Evolutionary conservation across 2,888 invertebrate genomes (phyloP).

Genomic region (Nysson spinosus): DNA sequence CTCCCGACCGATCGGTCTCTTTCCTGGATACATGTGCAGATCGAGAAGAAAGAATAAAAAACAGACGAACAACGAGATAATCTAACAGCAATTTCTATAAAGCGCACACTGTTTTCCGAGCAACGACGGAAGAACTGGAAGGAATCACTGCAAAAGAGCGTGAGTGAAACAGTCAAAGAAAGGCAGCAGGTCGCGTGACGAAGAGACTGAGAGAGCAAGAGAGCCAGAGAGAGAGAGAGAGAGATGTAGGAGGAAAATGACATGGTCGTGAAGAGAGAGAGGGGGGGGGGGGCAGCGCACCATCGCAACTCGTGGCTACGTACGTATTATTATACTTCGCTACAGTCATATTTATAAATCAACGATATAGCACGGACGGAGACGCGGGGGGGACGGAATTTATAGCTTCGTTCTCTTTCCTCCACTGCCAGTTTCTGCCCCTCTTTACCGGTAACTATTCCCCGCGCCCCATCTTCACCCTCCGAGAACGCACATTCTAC

Average conservation of each 20-base stretch:
- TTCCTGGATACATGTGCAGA: no score
- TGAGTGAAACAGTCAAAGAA: slow-evolving; percentile 3
- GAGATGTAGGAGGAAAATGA: slow-evolving; percentile 11
- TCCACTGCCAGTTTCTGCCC: slow-evolving; percentile 77
- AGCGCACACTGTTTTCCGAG: no score
- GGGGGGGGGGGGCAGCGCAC: slow-evolving; percentile 22
- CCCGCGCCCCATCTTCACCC: slow-evolving; percentile 55
- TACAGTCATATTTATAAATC: slow-evolving; percentile 79
- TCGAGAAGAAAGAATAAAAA: no score
- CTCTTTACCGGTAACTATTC: slow-evolving; percentile 51
- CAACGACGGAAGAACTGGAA: background rate
- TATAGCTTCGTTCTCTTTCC: slow-evolving; percentile 76
- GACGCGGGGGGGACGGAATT: slow-evolving; percentile 76
- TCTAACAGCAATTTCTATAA: no score
- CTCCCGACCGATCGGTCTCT: background rate
- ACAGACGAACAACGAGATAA: no score
- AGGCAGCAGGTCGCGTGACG: slow-evolving; percentile 15
- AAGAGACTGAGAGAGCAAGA: slow-evolving; percentile 5
- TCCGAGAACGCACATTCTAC: slow-evolving; percentile 54
- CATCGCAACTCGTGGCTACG: slow-evolving; percentile 69
- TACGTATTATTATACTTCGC: slow-evolving; percentile 77
- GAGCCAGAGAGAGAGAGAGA: slow-evolving; percentile 10
- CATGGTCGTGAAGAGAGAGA: slow-evolving; percentile 16
- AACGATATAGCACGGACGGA: slow-evolving; percentile 76
- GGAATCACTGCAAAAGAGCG: slow-evolving; percentile 10